Conservation (phyloP, 2,797 vertebrate species). For the Tympanoctomys barrerae region DNA sequence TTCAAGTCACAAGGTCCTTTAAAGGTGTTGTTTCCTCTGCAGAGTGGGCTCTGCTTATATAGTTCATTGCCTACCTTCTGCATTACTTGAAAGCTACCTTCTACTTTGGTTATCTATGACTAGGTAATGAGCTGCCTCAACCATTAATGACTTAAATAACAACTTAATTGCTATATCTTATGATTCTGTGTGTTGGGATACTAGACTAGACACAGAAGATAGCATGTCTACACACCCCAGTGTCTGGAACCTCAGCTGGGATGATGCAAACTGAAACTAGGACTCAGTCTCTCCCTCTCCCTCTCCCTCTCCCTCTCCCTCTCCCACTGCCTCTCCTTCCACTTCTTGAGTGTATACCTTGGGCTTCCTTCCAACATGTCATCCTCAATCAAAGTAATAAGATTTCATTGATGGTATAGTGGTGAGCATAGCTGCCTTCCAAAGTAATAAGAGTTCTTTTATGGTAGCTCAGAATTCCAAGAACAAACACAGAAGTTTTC, state of each 20-base stretch:
- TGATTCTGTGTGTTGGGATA: constrained; percentile 10
- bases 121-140: background rate
- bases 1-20: background rate
- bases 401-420: constrained; percentile 86
- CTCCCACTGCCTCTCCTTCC: background rate
- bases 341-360: background rate
- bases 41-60: background rate
- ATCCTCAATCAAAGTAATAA: background rate
- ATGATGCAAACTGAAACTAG: background rate
- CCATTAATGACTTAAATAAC: background rate
- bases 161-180: background rate
- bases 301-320: no score
- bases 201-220: background rate
- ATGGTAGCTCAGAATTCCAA: background rate
- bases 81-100: background rate
- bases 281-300: no score
- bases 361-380: background rate
- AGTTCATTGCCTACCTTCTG: background rate
- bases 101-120: background rate
- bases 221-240: background rate
- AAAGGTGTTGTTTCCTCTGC: background rate
- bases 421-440: constrained; percentile 89
- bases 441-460: constrained; percentile 52
- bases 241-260: background rate
- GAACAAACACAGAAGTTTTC: background rate